Evolutionary conservation across 2,113 vertebrate genomes (phyloP), one percentile per base, ranked within the genome.

Genomic region (Sigmodon hispidus): DNA sequence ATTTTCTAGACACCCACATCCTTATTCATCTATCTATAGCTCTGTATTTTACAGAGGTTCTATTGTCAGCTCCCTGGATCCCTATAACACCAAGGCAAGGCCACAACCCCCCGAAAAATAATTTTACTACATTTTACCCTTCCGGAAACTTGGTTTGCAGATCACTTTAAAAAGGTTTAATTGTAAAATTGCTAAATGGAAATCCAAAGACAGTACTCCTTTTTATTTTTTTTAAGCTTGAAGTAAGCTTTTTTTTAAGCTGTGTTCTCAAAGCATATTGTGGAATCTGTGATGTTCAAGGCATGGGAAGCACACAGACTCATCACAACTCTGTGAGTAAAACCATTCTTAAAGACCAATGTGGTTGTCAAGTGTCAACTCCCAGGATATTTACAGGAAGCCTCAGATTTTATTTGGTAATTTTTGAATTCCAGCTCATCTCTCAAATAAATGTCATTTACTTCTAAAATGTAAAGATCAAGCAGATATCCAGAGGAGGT

Each of bases 141-240:
- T 92, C 73, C 70, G 85, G 59, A n/a, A 96, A 87, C 61, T 90
- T 94, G 72, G 93, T 94, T 97, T 84, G 97, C 90, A 0, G 48
- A 97, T 70, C 70, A 59, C 70, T 96, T 93, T 77, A 87, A 45
- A 85, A 92, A 90, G 43, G 45, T 87, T 96, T 97, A 92, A 96
- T 94, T 96, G 92, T 65, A 73, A 93, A 95, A 50, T 52, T 90
- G 57, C n/a, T 94, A 90, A 95, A 91, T 87, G 21, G 22, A 48
- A 95, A 91, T 88, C 29, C 67, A 70, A 95, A 93, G 6, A 79
- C 88, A 72, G 5, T 76, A 21, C 73, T 89, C 52, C 9, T 73
- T 84, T n/a, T n/a, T n/a, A n/a, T n/a, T n/a, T n/a, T n/a, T n/a
- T n/a, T n/a, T n/a, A n/a, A n/a, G n/a, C n/a, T n/a, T n/a, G n/a